A percentile compares a stretch with the other conserved stretches of the same genome.
phyloP scores from a whole-genome alignment of 2,888 invertebrate genomes.

The Drosophila rellima region DNA sequence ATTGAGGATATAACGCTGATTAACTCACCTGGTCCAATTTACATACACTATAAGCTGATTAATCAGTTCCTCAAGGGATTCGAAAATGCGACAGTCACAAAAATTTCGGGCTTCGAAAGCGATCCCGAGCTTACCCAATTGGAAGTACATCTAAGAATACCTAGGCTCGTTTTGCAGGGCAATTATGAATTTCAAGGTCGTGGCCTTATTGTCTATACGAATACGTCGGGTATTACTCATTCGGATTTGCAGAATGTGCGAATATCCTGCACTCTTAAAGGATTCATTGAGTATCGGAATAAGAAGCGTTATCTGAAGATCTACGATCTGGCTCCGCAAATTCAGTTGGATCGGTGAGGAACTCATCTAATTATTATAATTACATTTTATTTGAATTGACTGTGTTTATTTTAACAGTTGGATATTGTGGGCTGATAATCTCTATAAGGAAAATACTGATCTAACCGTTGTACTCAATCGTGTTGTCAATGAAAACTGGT shows the following conservation, averaged over 20 bases:
- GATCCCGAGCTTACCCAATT: constrained; percentile 9
- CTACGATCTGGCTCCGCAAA: constrained; percentile 22
- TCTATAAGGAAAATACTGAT: constrained; percentile 43
- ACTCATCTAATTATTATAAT: background rate
- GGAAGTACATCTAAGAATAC: constrained; percentile 11
- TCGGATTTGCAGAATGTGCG: constrained; percentile 38
- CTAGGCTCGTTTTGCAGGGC: constrained; percentile 26
- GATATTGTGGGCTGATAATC: constrained; percentile 35
- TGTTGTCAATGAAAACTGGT: constrained; percentile 46
- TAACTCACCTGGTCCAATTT: constrained; percentile 24
- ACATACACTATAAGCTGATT: constrained; percentile 22
- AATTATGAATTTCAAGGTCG: constrained; percentile 34
- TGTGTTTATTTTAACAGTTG: constrained; percentile 17
- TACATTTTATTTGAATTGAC: background rate
- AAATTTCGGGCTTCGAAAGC: constrained; percentile 9
- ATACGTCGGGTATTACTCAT: constrained; percentile 21
- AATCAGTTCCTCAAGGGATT: constrained; percentile 26
- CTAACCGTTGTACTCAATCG: constrained; percentile 37
- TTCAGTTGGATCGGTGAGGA: constrained; percentile 39
- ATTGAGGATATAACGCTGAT: constrained; percentile 23
- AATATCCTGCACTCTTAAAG: constrained; percentile 10
- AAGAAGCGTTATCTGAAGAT: constrained; percentile 36
- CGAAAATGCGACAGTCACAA: constrained; percentile 32
- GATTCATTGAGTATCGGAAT: constrained; percentile 33
- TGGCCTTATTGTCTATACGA: constrained; percentile 32